A percentile compares a stretch with the other conserved stretches of the same genome.
Evolutionary conservation across 2,888 invertebrate species (phyloP).

Genomic region (Lepidochitona cinerea): DNA sequence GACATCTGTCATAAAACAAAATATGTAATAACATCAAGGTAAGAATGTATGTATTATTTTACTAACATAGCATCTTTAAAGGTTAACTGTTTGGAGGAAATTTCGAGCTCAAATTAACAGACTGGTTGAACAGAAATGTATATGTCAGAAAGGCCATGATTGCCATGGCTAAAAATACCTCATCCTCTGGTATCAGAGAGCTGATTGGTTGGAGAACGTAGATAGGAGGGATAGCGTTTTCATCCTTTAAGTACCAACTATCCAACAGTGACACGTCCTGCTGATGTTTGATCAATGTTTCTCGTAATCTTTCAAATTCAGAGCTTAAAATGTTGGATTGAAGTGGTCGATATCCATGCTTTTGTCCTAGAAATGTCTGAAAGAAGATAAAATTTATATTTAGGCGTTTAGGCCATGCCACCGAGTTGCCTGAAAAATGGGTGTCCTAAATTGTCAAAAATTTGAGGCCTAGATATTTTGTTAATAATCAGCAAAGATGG

Average conservation of each 20-base stretch:
- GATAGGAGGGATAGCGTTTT: slow-evolving; percentile 55
- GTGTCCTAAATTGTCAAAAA: too few relatives aligned
- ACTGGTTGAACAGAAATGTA: too few relatives aligned
- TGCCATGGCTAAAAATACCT: not conserved
- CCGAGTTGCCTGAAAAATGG: not conserved
- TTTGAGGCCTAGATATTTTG: too few relatives aligned
- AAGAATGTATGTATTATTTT: too few relatives aligned
- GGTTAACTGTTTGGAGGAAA: too few relatives aligned
- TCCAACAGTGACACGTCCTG: slow-evolving; percentile 47
- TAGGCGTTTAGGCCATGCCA: not conserved
- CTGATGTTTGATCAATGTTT: slow-evolving; percentile 33
- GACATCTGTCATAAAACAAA: too few relatives aligned
- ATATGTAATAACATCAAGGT: too few relatives aligned
- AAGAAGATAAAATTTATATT: not conserved
- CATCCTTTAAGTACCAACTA: slow-evolving; percentile 57
- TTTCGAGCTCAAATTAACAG: too few relatives aligned
- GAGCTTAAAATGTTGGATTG: slow-evolving; percentile 49
- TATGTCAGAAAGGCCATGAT: too few relatives aligned
- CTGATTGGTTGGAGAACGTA: slow-evolving; percentile 52
- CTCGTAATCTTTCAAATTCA: slow-evolving; percentile 54
- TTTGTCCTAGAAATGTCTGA: slow-evolving; percentile 65
- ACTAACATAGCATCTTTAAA: too few relatives aligned
- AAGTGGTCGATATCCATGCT: slow-evolving; percentile 59
- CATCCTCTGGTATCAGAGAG: not conserved
- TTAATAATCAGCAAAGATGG: too few relatives aligned